Conservation (phyloP, 2,113 vertebrate genomes). For the Melanerpes formicivorus region DNA sequence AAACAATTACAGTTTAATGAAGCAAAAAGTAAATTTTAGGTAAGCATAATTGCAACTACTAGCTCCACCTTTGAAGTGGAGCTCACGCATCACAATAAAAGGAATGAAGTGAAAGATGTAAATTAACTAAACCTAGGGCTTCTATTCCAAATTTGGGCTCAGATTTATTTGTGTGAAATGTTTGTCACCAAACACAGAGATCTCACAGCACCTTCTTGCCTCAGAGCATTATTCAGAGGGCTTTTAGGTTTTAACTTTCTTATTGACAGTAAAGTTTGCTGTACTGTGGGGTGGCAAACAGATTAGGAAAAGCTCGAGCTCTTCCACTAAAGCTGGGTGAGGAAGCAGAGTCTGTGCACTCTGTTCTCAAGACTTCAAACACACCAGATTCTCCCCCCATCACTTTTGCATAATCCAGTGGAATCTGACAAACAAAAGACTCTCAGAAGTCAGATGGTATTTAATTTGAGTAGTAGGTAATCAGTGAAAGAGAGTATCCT, state of each 20-base stretch:
- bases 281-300: conserved; percentile 44
- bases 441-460: conserved; percentile 65
- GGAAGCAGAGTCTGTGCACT: conserved; percentile 13
- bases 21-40: conserved; percentile 2
- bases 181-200: conserved; percentile 12
- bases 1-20: background rate
- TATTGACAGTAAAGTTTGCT: conserved; percentile 57
- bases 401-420: conserved; percentile 71
- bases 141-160: background rate
- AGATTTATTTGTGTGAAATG: background rate
- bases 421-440: conserved; percentile 72
- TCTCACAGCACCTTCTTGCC: conserved; percentile 21
- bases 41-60: background rate
- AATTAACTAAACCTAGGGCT: background rate
- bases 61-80: background rate
- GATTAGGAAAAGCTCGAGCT: conserved; percentile 44
- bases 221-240: conserved; percentile 19
- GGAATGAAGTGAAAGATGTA: background rate
- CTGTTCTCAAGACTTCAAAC: conserved; percentile 68
- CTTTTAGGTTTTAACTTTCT: conserved; percentile 48
- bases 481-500: conserved; percentile 62
- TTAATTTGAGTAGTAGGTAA: conserved; percentile 71
- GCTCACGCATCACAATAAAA: background rate
- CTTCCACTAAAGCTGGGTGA: conserved; percentile 47
- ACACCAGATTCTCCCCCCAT: background rate